phyloP scores from a whole-genome alignment of 2,113 vertebrate genomes.

The Pelecanus crispus region DNA sequence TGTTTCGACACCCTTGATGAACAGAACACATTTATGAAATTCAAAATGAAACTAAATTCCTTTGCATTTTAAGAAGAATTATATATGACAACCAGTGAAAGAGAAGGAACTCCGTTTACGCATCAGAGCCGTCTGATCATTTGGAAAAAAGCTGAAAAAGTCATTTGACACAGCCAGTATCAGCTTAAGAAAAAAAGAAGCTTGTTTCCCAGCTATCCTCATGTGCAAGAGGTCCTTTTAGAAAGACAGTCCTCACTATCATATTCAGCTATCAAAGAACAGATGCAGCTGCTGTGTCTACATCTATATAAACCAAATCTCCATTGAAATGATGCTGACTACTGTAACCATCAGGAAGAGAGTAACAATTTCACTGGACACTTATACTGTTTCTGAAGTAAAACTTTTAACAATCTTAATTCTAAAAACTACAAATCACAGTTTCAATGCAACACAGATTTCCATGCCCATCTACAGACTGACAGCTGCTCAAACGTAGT shows the following conservation, averaged over 20 bases:
- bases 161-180: not conserved
- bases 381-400: not conserved
- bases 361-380: not conserved
- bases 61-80: conserved; percentile 51
- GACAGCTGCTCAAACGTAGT: not conserved
- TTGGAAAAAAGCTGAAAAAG: not conserved
- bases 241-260: not conserved
- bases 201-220: not conserved
- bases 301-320: not conserved
- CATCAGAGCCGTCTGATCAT: not conserved
- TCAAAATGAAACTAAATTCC: conserved; percentile 62
- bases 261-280: not conserved
- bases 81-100: conserved; percentile 43
- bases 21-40: conserved; percentile 70
- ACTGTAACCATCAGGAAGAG: not conserved
- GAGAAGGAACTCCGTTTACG: not conserved
- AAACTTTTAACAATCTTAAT: not conserved
- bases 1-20: conserved; percentile 89
- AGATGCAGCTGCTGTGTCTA: not conserved
- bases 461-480: not conserved
- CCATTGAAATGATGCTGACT: not conserved
- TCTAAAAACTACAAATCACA: not conserved
- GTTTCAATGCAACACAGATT: not conserved
- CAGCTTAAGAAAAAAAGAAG: not conserved
- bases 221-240: not conserved